Evolutionary conservation across 2,888 invertebrate genomes (phyloP).

Genomic region (Melinaea marsaeus): DNA sequence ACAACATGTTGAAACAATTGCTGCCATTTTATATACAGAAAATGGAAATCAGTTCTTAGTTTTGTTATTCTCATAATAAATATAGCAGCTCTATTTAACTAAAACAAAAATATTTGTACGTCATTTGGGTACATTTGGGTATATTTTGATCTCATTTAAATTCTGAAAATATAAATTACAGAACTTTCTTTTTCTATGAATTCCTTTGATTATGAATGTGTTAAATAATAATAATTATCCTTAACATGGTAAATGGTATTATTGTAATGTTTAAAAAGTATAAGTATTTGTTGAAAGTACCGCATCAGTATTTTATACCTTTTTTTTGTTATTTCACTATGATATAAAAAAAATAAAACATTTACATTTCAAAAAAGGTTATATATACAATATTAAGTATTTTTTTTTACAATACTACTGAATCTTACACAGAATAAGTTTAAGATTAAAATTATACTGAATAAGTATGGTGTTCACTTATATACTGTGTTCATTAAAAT

Average conservation of each 20-base stretch:
- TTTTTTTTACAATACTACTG: too few species aligned
- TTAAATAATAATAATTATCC: slow-evolving; percentile 13
- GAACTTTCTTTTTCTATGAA: too few species aligned
- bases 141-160: slow-evolving; percentile 1
- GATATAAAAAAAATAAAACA: not conserved
- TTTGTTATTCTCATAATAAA: not conserved
- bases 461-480: slow-evolving; percentile 1
- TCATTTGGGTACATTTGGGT: not conserved
- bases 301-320: slow-evolving; percentile 29
- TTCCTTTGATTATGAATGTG: not conserved
- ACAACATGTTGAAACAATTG: not conserved
- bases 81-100: not conserved
- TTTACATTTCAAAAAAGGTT: too few species aligned
- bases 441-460: too few species aligned
- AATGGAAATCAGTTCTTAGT: not conserved
- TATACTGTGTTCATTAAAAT: not conserved
- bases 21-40: slow-evolving; percentile 5
- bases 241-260: not conserved
- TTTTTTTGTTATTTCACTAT: slow-evolving; percentile 1
- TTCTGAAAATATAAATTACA: not conserved
- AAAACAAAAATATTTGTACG: not conserved
- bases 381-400: too few species aligned
- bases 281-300: slow-evolving; percentile 14
- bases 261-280: too few species aligned
- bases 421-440: too few species aligned